A percentile compares a stretch with the other conserved stretches of the same genome.
phyloP scores from a whole-genome alignment of 2,797 vertebrate genomes.

The Ptychadena robeensis region DNA sequence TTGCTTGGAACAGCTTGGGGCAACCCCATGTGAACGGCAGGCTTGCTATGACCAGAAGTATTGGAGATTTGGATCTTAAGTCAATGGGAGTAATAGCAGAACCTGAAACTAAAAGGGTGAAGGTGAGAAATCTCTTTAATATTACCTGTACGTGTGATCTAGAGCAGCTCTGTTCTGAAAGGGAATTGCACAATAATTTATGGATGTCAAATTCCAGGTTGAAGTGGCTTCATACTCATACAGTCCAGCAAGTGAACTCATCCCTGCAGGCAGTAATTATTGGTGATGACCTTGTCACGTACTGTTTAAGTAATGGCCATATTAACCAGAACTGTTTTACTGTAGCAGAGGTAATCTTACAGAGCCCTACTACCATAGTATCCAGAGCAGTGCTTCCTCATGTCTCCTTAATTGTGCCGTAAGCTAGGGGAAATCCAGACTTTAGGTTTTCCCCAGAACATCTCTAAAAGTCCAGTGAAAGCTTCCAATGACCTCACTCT shows the following conservation, averaged over 20 bases:
- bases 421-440: too few relatives aligned
- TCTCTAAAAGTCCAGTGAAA: too few relatives aligned
- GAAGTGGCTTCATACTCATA: background rate
- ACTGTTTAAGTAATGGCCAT: too few relatives aligned
- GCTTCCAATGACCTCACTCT: too few relatives aligned
- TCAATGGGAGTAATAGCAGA: constrained; percentile 90
- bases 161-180: background rate
- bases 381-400: too few relatives aligned
- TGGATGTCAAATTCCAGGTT: background rate
- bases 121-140: constrained; percentile 71
- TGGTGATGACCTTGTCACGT: background rate
- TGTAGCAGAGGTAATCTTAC: too few relatives aligned
- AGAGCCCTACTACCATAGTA: too few relatives aligned
- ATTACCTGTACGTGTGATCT: background rate
- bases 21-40: constrained; percentile 95
- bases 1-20: constrained; percentile 95
- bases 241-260: background rate
- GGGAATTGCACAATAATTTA: background rate
- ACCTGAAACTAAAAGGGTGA: constrained; percentile 89
- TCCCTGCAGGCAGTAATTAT: background rate
- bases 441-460: too few relatives aligned
- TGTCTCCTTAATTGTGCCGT: too few relatives aligned
- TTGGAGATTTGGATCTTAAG: constrained; percentile 96
- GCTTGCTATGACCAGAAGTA: constrained; percentile 95
- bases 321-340: too few relatives aligned